These are phyloP conservation scores for Macropodus opercularis DNA, from an alignment of 2,797 vertebrate species.

Conservation along the genomic window DNA sequence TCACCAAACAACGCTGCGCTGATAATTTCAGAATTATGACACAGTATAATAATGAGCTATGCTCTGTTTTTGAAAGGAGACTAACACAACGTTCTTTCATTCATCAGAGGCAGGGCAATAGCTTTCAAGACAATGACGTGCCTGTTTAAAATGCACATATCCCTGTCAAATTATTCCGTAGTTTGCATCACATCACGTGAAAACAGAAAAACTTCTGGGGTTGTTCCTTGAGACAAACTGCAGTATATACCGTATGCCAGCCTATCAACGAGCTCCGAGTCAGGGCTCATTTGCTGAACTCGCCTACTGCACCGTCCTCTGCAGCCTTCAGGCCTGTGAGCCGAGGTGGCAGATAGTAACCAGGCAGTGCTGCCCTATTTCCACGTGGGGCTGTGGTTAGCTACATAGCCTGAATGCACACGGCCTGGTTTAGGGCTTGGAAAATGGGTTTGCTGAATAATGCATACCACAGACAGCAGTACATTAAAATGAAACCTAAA, in stretches of 20 bases:
- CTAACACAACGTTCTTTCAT: not conserved
- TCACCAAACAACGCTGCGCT: too few species aligned
- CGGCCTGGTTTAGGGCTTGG: conserved; percentile 54
- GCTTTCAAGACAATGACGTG: conserved; percentile 19
- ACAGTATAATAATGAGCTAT: conserved; percentile 11
- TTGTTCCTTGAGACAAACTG: conserved; percentile 25
- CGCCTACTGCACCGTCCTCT: too few species aligned
- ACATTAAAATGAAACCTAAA: conserved; percentile 37
- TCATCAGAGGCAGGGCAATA: conserved; percentile 4
- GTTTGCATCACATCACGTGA: conserved; percentile 14
- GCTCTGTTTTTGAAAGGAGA: too few species aligned
- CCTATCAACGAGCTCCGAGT: too few species aligned
- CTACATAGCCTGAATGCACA: conserved; percentile 55
- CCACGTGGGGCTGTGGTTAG: conserved; percentile 44
- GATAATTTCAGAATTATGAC: conserved; percentile 12
- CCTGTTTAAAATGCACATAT: conserved; percentile 30
- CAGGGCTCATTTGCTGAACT: too few species aligned
- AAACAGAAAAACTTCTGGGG: conserved; percentile 5
- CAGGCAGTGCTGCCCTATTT: conserved; percentile 53
- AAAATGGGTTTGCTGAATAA: conserved; percentile 63
- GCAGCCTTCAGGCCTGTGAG: conserved; percentile 32
- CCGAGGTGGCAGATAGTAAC: conserved; percentile 37
- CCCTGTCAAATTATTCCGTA: conserved; percentile 27
- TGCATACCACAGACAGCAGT: conserved; percentile 37
- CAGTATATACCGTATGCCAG: conserved; percentile 18